Evolutionary conservation across 1,140 invertebrate species (phyloP).

Genomic region (Drosophila nasuta): DNA sequence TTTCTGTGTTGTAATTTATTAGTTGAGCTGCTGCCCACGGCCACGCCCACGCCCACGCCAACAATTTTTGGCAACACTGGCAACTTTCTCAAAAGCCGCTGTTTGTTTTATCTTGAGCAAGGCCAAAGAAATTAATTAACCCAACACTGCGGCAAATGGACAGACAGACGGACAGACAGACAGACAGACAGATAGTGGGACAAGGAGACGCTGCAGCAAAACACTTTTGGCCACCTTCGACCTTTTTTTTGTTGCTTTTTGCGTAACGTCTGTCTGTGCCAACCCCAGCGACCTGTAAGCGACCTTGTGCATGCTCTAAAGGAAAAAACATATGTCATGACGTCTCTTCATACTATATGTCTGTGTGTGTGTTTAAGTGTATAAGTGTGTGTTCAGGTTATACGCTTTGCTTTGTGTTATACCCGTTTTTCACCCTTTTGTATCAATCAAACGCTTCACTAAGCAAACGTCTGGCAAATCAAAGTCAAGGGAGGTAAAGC

Average conservation of each 20-base stretch:
- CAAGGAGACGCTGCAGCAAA: constrained; percentile 34
- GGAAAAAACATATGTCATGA: constrained; percentile 65
- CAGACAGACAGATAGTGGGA: constrained; percentile 3
- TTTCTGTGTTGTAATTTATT: constrained; percentile 78
- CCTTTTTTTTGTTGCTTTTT: constrained; percentile 53
- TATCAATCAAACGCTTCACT: constrained; percentile 70
- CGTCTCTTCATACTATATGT: constrained; percentile 23
- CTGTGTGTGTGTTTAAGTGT: constrained; percentile 1
- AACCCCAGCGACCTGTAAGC: constrained; percentile 19
- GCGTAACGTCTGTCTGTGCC: constrained; percentile 12
- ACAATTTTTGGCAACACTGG: constrained; percentile 44
- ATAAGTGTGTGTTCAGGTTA: not conserved
- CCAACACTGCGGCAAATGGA: constrained; percentile 32
- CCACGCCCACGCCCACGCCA: constrained; percentile 63
- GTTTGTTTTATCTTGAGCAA: constrained; percentile 42
- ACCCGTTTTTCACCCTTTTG: constrained; percentile 24
- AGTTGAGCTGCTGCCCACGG: constrained; percentile 55
- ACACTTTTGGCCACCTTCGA: constrained; percentile 44
- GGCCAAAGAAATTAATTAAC: constrained; percentile 70
- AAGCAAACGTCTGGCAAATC: constrained; percentile 23
- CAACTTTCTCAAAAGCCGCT: constrained; percentile 44
- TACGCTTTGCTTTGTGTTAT: constrained; percentile 6
- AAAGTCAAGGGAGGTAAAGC: not conserved
- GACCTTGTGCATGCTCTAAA: constrained; percentile 43
- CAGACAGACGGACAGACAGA: constrained; percentile 2